These are phyloP conservation scores for Cheilosia vulpina DNA, from an alignment of 2,888 invertebrate species.

Conservation along the genomic window DNA sequence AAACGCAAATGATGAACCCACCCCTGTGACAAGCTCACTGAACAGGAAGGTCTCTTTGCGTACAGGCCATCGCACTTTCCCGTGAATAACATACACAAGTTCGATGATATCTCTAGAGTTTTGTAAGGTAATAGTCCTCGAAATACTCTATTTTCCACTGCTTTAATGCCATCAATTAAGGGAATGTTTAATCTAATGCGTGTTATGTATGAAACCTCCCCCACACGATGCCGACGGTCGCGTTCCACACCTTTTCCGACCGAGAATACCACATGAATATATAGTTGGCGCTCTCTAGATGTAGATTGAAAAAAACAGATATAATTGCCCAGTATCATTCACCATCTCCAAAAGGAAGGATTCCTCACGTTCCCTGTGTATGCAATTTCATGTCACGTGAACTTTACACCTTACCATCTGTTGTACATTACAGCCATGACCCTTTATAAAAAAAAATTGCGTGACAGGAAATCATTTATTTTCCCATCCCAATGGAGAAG, in stretches of 20 bases:
- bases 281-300: slow-evolving; percentile 15
- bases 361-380: slow-evolving; percentile 44
- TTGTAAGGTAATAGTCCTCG: slow-evolving; percentile 42
- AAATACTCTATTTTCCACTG: slow-evolving; percentile 10
- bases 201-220: slow-evolving; percentile 12
- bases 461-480: slow-evolving; percentile 72
- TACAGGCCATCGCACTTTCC: neutral
- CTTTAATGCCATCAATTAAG: slow-evolving; percentile 47
- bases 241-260: slow-evolving; percentile 48
- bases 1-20: slow-evolving; percentile 6
- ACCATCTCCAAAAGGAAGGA: slow-evolving; percentile 40
- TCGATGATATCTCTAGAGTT: slow-evolving; percentile 32
- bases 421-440: slow-evolving; percentile 75
- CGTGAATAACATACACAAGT: slow-evolving; percentile 12
- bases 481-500: slow-evolving; percentile 33
- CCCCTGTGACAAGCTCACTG: neutral
- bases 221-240: neutral
- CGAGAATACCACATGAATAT: slow-evolving; percentile 9
- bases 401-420: slow-evolving; percentile 82
- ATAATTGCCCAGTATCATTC: slow-evolving; percentile 62
- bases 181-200: neutral
- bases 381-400: slow-evolving; percentile 78
- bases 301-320: slow-evolving; percentile 27
- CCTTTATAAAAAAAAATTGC: slow-evolving; percentile 61
- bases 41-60: neutral